phyloP scores from a whole-genome alignment of 2,113 vertebrate species.

The Monopterus albus region DNA sequence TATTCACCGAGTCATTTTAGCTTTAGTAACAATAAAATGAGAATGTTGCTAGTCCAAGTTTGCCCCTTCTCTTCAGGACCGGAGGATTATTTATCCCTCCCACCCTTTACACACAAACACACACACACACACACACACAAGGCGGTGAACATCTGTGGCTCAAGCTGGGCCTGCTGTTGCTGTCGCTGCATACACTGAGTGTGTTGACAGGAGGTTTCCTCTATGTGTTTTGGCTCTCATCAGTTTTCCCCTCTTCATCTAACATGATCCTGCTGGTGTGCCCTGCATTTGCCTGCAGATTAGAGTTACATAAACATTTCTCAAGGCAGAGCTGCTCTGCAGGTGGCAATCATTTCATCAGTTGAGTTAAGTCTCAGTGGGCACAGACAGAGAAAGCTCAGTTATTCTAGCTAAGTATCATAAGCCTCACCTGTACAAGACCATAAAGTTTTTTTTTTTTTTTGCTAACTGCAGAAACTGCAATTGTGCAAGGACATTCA shows the following conservation, averaged over 20 bases:
- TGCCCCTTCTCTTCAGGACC: constrained; percentile 18
- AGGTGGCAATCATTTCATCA: constrained; percentile 56
- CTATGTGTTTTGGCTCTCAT: constrained; percentile 48
- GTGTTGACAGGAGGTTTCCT: constrained; percentile 49
- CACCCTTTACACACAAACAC: background rate
- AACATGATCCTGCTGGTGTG: constrained; percentile 29
- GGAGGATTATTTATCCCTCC: constrained; percentile 23
- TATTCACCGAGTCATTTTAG: background rate
- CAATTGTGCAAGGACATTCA: background rate
- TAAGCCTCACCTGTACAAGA: constrained; percentile 18
- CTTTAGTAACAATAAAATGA: background rate
- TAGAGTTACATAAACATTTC: constrained; percentile 62
- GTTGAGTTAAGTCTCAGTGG: constrained; percentile 47
- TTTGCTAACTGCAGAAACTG: background rate
- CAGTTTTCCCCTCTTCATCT: constrained; percentile 27
- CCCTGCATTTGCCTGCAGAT: constrained; percentile 48
- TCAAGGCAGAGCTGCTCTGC: constrained; percentile 52
- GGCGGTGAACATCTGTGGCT: constrained; percentile 59
- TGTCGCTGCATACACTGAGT: constrained; percentile 18
- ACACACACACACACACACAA: constrained; percentile 20
- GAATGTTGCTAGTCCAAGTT: constrained; percentile 7
- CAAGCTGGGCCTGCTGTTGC: constrained; percentile 46
- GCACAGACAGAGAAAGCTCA: constrained; percentile 30
- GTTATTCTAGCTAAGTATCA: background rate
- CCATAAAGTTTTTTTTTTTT: background rate